Evolutionary conservation across 2,888 invertebrate species (phyloP).

Genomic region (Phasia obesa): DNA sequence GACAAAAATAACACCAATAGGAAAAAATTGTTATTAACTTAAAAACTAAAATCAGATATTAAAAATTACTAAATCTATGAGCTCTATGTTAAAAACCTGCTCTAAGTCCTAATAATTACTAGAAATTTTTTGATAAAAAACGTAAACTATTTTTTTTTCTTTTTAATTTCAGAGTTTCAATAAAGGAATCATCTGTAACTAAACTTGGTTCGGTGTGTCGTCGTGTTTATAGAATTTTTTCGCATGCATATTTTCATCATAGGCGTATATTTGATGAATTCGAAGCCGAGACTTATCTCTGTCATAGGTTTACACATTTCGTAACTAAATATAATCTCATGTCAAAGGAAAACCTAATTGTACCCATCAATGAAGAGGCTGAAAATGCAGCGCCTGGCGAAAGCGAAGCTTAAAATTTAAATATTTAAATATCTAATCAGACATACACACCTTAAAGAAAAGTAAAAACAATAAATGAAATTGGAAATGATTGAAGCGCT

Average conservation of each 20-base stretch:
- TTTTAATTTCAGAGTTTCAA: conserved; percentile 91
- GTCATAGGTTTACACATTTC: conserved; percentile 97
- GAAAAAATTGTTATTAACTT: too few species aligned
- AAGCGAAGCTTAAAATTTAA: conserved; percentile 83
- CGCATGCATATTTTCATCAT: conserved; percentile 99
- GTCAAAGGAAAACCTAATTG: conserved; percentile 98
- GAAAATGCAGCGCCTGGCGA: conserved; percentile 84
- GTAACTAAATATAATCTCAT: conserved; percentile 99
- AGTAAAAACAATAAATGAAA: conserved; percentile 50
- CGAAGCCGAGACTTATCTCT: conserved; percentile 97
- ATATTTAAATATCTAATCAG: conserved; percentile 31
- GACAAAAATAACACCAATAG: too few species aligned
- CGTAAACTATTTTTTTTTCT: too few species aligned
- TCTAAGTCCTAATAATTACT: too few species aligned
- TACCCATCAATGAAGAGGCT: conserved; percentile 94
- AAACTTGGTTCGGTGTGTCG: conserved; percentile 99
- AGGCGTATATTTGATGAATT: conserved; percentile 98
- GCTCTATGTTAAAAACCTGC: too few species aligned
- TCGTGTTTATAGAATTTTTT: conserved; percentile 99
- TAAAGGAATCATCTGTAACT: conserved; percentile 99
- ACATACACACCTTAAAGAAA: conserved; percentile 44
- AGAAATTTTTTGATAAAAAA: too few species aligned
- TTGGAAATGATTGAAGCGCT: conserved; percentile 49
- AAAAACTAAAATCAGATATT: too few species aligned
- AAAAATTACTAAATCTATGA: too few species aligned